phyloP scores from a whole-genome alignment of 1,140 invertebrate genomes.

The Caenorhabditis elegans region WBcel235 BX284606.5:7856001-7856500 shows the following conservation, averaged over 20 bases:
- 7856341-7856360: not conserved
- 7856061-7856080: no score
- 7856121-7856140: conserved; percentile 70
- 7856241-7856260: conserved; percentile 86
- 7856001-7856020: conserved; percentile 97
- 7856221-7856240: conserved; percentile 78
- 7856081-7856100: conserved; percentile 81
- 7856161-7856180: conserved; percentile 55
- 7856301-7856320: conserved; percentile 72
- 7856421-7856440: conserved; percentile 51
- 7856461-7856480: conserved; percentile 60
- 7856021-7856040: conserved; percentile 79
- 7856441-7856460: conserved; percentile 60
- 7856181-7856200: conserved; percentile 64
- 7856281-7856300: conserved; percentile 98
- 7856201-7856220: conserved; percentile 72
- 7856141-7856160: conserved; percentile 61
- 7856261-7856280: conserved; percentile 85
- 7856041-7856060: no score
- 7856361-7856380: no score
- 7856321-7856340: conserved; percentile 57
- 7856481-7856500: not conserved
- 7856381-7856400: conserved; percentile 60
- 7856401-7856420: conserved; percentile 58
- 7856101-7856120: conserved; percentile 99